phyloP scores from a whole-genome alignment of 2,113 vertebrate species.

The Dunckerocampus dactyliophorus region DNA sequence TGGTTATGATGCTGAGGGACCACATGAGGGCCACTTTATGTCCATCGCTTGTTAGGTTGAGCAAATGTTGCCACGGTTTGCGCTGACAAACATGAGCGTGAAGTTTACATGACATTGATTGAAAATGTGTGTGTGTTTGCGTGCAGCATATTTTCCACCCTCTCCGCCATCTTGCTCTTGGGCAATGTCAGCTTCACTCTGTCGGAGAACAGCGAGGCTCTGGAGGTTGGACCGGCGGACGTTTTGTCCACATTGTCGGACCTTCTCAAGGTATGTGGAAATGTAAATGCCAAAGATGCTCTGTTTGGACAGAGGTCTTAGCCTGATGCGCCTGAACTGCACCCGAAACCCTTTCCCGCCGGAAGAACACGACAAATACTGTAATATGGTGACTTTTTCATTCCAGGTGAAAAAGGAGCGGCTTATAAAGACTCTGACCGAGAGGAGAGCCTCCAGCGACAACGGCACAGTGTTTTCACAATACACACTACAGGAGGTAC shows the following conservation, averaged over 20 bases:
- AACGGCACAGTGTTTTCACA: conserved; percentile 79
- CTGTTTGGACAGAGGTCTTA: background rate
- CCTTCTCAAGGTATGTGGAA: conserved; percentile 74
- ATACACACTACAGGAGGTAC: conserved; percentile 87
- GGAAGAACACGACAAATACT: too few species aligned
- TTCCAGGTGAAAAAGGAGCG: conserved; percentile 83
- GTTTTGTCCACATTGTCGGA: conserved; percentile 83
- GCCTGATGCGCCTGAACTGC: background rate
- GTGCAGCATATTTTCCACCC: conserved; percentile 83
- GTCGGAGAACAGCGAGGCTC: conserved; percentile 74
- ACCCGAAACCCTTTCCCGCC: background rate
- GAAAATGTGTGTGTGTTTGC: conserved; percentile 10
- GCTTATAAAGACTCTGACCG: conserved; percentile 85
- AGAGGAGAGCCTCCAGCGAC: conserved; percentile 81
- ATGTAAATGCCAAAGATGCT: background rate
- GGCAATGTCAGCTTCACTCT: conserved; percentile 84
- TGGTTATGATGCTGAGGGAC: background rate
- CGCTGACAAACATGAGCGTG: background rate
- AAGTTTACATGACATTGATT: background rate
- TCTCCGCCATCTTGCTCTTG: conserved; percentile 92
- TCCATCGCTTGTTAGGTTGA: too few species aligned
- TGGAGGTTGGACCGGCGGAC: conserved; percentile 84
- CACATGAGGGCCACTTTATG: too few species aligned
- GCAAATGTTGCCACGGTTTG: background rate
- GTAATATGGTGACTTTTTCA: background rate